A percentile compares a stretch with the other conserved stretches of the same genome.
phyloP scores from a whole-genome alignment of 1,140 invertebrate species.

The Ceratoteleas bidentatus region DNA sequence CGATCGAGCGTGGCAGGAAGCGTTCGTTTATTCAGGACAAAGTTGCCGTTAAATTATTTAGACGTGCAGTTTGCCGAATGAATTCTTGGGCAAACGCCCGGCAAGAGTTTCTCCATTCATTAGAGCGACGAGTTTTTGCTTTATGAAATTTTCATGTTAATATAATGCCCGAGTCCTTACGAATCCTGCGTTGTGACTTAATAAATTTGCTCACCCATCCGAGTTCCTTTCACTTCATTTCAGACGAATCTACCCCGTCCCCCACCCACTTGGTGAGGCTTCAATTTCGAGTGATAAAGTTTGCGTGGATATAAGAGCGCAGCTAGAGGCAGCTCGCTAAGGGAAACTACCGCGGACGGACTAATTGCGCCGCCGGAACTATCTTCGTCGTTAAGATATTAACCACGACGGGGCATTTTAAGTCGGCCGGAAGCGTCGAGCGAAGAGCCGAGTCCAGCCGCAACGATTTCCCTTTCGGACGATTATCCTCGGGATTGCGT shows the following conservation, averaged over 20 bases:
- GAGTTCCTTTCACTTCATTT: constrained; percentile 58
- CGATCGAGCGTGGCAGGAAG: constrained; percentile 12
- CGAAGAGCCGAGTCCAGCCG: constrained; percentile 1
- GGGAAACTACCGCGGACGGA: constrained; percentile 23
- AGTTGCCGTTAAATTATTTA: constrained; percentile 47
- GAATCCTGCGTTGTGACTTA: constrained; percentile 47
- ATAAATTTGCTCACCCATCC: constrained; percentile 55
- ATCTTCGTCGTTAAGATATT: constrained; percentile 46
- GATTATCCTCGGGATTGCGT: constrained; percentile 41
- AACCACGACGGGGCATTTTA: constrained; percentile 37
- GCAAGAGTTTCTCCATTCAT: constrained; percentile 28
- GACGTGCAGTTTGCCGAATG: constrained; percentile 34
- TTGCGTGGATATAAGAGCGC: constrained; percentile 40
- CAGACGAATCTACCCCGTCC: constrained; percentile 34
- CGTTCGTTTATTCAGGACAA: constrained; percentile 26
- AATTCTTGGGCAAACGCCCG: constrained; percentile 40
- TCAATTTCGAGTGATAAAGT: constrained; percentile 40
- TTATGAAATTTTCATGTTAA: constrained; percentile 59
- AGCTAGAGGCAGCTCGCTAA: constrained; percentile 28
- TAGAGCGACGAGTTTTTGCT: constrained; percentile 31
- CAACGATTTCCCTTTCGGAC: constrained; percentile 46
- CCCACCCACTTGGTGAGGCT: constrained; percentile 27
- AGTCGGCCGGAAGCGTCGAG: constrained; percentile 1
- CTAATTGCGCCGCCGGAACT: constrained; percentile 55
- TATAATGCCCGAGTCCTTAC: constrained; percentile 32